Conservation (phyloP, 2,113 vertebrate species). For the Polypterus senegalus region DNA sequence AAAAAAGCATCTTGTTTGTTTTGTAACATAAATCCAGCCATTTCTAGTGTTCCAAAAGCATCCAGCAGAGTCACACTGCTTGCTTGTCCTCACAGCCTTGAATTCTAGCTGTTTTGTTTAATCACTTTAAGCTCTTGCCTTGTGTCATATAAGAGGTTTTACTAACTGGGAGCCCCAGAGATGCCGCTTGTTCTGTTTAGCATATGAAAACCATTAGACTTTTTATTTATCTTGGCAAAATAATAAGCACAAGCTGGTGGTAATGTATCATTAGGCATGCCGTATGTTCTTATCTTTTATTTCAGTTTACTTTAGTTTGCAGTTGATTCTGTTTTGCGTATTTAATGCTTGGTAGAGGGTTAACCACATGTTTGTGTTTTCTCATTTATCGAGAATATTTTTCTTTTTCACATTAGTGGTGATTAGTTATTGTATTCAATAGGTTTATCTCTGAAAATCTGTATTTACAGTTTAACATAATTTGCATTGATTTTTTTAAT, state of each 20-base stretch:
- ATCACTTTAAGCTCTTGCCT: conserved; percentile 23
- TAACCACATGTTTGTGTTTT: no score
- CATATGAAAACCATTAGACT: conserved; percentile 27
- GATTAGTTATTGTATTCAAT: no score
- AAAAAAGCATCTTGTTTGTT: conserved; percentile 25
- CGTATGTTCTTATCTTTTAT: not conserved
- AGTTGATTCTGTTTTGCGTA: no score
- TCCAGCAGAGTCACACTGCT: conserved; percentile 23
- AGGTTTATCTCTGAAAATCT: no score
- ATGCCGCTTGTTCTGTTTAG: conserved; percentile 17
- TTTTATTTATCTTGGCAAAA: conserved; percentile 25
- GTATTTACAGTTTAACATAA: no score
- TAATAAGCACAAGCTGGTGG: conserved; percentile 3
- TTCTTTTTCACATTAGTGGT: no score
- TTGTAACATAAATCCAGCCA: conserved; percentile 41
- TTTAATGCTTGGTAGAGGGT: no score
- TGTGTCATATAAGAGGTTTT: conserved; percentile 1
- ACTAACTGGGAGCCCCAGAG: conserved; percentile 8
- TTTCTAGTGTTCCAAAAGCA: conserved; percentile 34
- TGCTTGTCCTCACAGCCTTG: conserved; percentile 28
- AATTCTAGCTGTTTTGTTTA: conserved; percentile 40
- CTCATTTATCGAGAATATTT: no score
- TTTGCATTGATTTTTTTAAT: no score
- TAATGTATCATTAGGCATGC: conserved; percentile 10
- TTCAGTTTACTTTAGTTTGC: no score